Base-by-base conservation (phyloP, 2,888 invertebrate species). In the Hypolimnas misippus region DNA sequence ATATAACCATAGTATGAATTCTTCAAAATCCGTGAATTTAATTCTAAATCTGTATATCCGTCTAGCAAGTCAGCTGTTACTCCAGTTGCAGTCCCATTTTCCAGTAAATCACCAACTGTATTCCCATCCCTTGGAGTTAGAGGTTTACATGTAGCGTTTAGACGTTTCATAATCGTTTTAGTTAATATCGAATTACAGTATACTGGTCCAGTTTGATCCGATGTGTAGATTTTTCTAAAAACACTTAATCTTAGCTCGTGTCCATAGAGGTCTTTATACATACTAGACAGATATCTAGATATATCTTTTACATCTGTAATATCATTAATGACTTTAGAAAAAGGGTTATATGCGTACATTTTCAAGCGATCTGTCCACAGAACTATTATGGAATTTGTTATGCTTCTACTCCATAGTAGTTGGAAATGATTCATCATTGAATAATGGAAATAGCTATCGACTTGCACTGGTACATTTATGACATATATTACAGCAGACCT, bases 341-440 rank as follows among this genome's bases (percentile, higher is more conserved):
- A 94, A 0, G 92, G 93, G 70, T 93, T 93, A 67, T 93, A 94
- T 0, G 89, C 86, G 66, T 89, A 94, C 56, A 92, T 84, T 69
- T 84, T 86, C 21, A 93, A 73, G 1, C 79, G 73, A 7, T 79
- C 76, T 12, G 81, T 71, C 78, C 78, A 83, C 12, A 89, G 57
- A 51, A 90, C 77, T 6, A 92, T 71, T 1, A 92, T 84, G 0
- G 90, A 90, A 70, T 94, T 93, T 0, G 93, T 83, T 7, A 94
- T 79, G 77, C 92, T 92, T 61, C 84, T 85, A 40, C 87, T 86
- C 92, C 93, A 93, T 42, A 94, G 83, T 14, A 90, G 76, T 61
- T 85, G 76, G 54, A 94, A 94, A 49, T 93, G 92, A 17, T 70
- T 81, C 8, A 83, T 82, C 74, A 94, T 77, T 69, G 83, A 72